phyloP scores from a whole-genome alignment of 1,140 invertebrate genomes.

The Atopsyche davidsoni region DNA sequence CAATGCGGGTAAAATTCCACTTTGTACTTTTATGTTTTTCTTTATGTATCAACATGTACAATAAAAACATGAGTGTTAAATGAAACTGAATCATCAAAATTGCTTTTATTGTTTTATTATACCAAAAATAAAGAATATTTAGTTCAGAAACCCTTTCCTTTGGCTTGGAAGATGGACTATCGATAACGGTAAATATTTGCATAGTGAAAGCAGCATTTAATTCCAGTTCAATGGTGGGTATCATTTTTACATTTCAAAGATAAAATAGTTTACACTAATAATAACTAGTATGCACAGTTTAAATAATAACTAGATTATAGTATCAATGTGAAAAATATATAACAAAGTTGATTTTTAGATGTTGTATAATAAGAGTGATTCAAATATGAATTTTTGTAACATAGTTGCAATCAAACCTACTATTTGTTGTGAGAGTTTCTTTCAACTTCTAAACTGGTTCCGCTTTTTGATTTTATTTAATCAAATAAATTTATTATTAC shows the following conservation, averaged over 20 bases:
- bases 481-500: too few species aligned
- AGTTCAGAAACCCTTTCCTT: conserved; percentile 1
- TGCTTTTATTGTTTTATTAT: conserved; percentile 20
- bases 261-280: not conserved
- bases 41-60: conserved; percentile 26
- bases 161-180: too few species aligned
- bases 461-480: not conserved
- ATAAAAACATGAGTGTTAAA: conserved; percentile 29
- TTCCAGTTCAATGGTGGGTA: not conserved
- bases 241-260: not conserved
- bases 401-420: conserved; percentile 14
- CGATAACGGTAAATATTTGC: too few species aligned
- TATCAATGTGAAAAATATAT: too few species aligned
- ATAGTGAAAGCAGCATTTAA: not conserved
- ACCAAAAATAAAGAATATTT: conserved; percentile 2
- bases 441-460: conserved; percentile 1
- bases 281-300: not conserved
- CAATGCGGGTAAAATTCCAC: conserved; percentile 21
- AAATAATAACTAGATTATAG: too few species aligned
- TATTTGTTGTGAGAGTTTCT: conserved; percentile 30
- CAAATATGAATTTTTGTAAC: too few species aligned
- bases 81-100: conserved; percentile 26
- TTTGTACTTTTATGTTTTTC: conserved; percentile 23
- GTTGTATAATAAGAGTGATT: too few species aligned
- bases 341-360: too few species aligned